Evolutionary conservation across 2,888 invertebrate species (phyloP), one percentile per base, ranked within the genome.

Genomic region (Phalera bucephala): DNA sequence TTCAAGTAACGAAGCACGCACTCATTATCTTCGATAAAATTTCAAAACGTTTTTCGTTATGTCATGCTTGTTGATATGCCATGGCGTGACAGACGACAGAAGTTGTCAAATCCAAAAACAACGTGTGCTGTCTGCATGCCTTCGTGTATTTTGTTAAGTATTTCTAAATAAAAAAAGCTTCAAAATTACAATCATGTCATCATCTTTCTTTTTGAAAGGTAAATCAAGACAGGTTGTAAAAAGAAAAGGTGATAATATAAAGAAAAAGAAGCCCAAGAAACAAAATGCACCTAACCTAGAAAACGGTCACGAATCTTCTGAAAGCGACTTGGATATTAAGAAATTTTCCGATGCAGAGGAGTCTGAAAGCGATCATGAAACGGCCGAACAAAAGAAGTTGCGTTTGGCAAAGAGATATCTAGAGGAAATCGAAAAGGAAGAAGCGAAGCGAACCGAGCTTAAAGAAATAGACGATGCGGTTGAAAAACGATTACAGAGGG

Each of bases 371-470:
- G 93, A 94, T 50, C 88, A 92, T 50, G 96, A 97, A 79, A 97
- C 96, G 0, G 94, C 95, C 0, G 97, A 98, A 73, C 96, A 98
- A 67, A 98, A 98, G 72, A 95, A 96, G 53, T 72, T 98, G 31
- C 92, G 97, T 27, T 80, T 98, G 44, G 97, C 98, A 0, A 98
- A 98, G 73, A 93, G 95, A 71, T 97, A 97, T 79, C 87, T 99
- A 20, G 91, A 95, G 64, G 95, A 97, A 89, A 94, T 98, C 27
- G 94, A 95, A 79, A 93, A 92, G 65, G 94, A 96, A 89, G 96
- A 96, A 72, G 92, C 91, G 12, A 92, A 93, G 49, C 91, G 94
- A 54, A 90, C 92, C 0, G 94, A 94, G 55, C 88, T 92, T 10
- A 91, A 91, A 48, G 92, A 93, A 54, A 84, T 92, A 27, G 93